phyloP scores from a whole-genome alignment of 2,888 invertebrate species.

The Drosophila quasianomalipes region DNA sequence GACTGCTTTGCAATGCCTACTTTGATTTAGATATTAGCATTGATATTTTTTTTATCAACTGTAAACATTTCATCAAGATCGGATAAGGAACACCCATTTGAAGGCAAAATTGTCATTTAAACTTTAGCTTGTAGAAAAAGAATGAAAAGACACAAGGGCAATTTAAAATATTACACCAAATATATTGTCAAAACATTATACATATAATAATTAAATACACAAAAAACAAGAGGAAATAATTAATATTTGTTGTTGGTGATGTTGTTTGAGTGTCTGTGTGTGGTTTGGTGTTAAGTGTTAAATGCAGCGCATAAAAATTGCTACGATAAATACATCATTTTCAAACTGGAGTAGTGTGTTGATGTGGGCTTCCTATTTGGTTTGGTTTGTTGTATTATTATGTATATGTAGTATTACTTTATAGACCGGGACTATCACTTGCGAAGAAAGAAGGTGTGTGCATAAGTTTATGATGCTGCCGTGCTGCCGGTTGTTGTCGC shows the following conservation, averaged over 20 bases:
- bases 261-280: constrained; percentile 24
- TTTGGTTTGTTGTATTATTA: constrained; percentile 37
- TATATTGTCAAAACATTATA: constrained; percentile 74
- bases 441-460: constrained; percentile 38
- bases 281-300: constrained; percentile 46
- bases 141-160: background rate
- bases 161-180: constrained; percentile 70
- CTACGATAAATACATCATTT: constrained; percentile 46
- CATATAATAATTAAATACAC: constrained; percentile 69
- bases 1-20: no score
- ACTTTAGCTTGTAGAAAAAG: background rate
- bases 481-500: constrained; percentile 50
- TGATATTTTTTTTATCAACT: background rate
- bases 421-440: constrained; percentile 77
- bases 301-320: constrained; percentile 54
- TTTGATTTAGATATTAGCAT: background rate
- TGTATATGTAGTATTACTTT: constrained; percentile 60
- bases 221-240: constrained; percentile 56
- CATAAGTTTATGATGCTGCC: constrained; percentile 61
- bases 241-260: constrained; percentile 45
- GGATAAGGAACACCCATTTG: background rate
- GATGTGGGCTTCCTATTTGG: constrained; percentile 13
- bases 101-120: background rate
- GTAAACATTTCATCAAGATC: background rate
- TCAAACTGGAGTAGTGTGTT: constrained; percentile 38